Evolutionary conservation across 1,140 invertebrate genomes (phyloP), one percentile per base, ranked within the genome.

Genomic region (Rhynchophorus ferrugineus): DNA sequence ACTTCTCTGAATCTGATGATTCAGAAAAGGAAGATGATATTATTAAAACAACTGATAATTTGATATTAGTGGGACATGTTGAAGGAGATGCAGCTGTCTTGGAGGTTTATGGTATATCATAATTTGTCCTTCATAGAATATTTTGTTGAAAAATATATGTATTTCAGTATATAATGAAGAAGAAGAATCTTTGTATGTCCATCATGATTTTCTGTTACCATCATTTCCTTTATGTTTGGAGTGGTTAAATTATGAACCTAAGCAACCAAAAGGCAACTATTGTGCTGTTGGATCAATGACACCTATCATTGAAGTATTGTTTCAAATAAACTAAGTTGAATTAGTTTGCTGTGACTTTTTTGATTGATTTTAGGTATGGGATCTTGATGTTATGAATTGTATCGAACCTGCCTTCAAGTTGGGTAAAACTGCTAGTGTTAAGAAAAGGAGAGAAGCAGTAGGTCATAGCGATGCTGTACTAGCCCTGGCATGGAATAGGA

Each of bases 401-500:
- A 71, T 96, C 16, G 90, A 94, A 67, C 91, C 95, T 29, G 83
- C 82, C 0, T 87, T 85, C 61, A 83, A 79, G 60, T 72, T 97
- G 13, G 91, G 89, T 3, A 75, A 78, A 41, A 86, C 87, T 59
- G 78, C 79, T n/a, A 89, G 75, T 66, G 85, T 82, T 65, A 91
- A 88, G 68, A 84, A 78, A 74, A 79, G 62, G 74, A 80, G 56
- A 73, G 72, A 19, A 75, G 78, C 60, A 11, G 65, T 83, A 8
- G 90, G 91, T 14, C 94, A 98, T 66, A 87, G 75, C 58, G 88
- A 95, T 74, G 90, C 94, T 45, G 93, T 98, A 0, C 70, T 98
- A 13, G 85, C 89, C 73, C 66, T 55, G 24, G 83, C 91, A 0
- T 98, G 94, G 95, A 97, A 97, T 74, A 75, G 71, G 43, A 78